Evolutionary conservation across 2,113 vertebrate species (phyloP).

Genomic region (Ursus arctos): DNA sequence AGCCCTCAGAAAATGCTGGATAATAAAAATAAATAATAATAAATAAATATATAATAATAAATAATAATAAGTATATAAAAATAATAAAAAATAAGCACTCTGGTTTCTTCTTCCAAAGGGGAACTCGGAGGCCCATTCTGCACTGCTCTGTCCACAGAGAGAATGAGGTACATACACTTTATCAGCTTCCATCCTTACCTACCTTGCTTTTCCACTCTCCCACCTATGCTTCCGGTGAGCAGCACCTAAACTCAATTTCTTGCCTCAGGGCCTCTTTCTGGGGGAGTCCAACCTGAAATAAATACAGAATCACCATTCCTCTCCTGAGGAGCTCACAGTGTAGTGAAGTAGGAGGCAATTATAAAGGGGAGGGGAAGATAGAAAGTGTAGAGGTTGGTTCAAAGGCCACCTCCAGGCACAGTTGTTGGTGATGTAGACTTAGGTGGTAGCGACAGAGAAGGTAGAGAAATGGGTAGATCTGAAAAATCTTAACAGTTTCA

Average conservation of each 20-base stretch:
- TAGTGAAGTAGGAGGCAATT: neutral
- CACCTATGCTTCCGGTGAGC: fast-evolving
- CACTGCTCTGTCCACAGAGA: neutral
- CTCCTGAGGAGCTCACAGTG: neutral
- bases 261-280: neutral
- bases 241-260: neutral
- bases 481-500: neutral
- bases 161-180: fast-evolving
- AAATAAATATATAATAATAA: too few relatives aligned
- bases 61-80: too few relatives aligned
- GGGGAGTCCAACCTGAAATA: neutral
- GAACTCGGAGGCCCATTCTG: neutral
- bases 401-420: neutral
- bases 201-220: fast-evolving
- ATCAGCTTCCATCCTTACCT: neutral
- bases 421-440: fast-evolving
- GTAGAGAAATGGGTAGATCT: neutral
- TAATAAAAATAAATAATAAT: neutral
- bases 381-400: neutral
- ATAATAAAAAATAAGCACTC: neutral
- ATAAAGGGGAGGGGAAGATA: neutral
- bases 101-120: fast-evolving
- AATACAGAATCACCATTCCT: neutral
- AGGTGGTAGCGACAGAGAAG: neutral
- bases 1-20: neutral